Conservation (phyloP, 1,140 invertebrate genomes). For the Neodiprion fabricii region DNA sequence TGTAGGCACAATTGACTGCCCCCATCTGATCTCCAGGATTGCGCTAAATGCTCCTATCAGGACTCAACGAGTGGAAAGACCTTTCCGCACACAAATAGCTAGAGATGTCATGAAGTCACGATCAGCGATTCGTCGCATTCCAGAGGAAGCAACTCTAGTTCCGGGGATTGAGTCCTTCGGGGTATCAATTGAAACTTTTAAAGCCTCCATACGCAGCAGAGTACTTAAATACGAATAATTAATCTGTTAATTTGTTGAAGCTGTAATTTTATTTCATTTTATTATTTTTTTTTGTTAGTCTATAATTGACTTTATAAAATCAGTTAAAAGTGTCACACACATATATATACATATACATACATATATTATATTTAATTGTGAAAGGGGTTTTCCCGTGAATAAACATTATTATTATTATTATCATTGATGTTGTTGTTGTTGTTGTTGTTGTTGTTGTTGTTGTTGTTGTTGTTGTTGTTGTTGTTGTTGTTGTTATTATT, state of each 20-base stretch:
- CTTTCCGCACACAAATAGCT: background rate
- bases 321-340: too few species aligned
- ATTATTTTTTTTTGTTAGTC: too few species aligned
- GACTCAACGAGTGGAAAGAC: background rate
- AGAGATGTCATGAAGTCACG: background rate
- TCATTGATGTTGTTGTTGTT: too few species aligned
- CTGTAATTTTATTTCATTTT: too few species aligned
- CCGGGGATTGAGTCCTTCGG: background rate
- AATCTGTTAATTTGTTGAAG: background rate
- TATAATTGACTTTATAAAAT: too few species aligned
- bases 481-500: too few species aligned
- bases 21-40: background rate
- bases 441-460: too few species aligned
- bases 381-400: too few species aligned
- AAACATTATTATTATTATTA: too few species aligned
- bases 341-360: too few species aligned
- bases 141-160: background rate
- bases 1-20: background rate
- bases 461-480: too few species aligned
- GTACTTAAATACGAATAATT: background rate
- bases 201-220: background rate
- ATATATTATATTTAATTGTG: too few species aligned
- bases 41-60: background rate
- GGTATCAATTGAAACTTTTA: background rate
- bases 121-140: background rate